Evolutionary conservation across 2,888 invertebrate species (phyloP).

Genomic region (Girardia tigrina): DNA sequence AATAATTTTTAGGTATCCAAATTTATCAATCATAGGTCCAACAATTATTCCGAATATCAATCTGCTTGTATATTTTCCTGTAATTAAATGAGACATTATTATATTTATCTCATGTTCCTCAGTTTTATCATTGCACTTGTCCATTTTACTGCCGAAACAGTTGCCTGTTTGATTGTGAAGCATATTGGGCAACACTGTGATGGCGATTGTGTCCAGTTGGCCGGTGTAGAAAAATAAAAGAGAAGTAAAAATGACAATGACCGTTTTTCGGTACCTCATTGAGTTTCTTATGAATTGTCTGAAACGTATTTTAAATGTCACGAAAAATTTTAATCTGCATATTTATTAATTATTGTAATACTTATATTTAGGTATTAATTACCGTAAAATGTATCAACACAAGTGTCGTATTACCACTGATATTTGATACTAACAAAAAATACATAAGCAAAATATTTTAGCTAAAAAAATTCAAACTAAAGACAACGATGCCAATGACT

Average conservation of each 20-base stretch:
- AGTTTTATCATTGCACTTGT: not conserved
- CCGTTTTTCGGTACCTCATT: too few species aligned
- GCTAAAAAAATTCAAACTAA: too few species aligned
- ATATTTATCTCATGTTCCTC: not conserved
- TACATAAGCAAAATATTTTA: too few species aligned
- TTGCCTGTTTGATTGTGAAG: not conserved
- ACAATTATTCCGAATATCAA: not conserved
- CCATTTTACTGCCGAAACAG: not conserved
- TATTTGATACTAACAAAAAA: too few species aligned
- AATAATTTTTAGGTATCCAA: not conserved
- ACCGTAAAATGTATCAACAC: too few species aligned
- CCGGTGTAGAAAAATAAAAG: not conserved
- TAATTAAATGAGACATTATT: not conserved
- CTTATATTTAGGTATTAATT: too few species aligned
- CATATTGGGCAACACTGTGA: not conserved
- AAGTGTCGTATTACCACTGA: too few species aligned
- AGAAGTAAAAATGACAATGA: not conserved
- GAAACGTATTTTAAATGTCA: too few species aligned
- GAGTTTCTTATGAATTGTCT: too few species aligned
- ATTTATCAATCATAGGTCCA: not conserved
- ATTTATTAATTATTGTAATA: too few species aligned
- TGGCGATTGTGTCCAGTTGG: not conserved
- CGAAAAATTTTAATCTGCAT: too few species aligned
- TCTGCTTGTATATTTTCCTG: not conserved
- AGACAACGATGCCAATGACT: too few species aligned